These are phyloP conservation scores for Agrotis clavis DNA, from an alignment of 2,888 invertebrate species.

Conservation along the genomic window DNA sequence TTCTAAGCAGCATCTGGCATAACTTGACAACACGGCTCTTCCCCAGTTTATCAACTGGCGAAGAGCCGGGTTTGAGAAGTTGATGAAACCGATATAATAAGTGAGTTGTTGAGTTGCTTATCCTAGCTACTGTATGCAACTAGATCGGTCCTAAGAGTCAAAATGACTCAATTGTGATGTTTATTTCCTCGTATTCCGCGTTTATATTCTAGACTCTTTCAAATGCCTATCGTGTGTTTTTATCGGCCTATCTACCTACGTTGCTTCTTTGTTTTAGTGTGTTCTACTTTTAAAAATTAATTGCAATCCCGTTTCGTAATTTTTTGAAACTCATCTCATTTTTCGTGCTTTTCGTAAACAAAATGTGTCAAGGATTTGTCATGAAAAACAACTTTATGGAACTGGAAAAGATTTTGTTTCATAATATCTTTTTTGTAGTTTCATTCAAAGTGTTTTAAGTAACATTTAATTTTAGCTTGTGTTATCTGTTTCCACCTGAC, in stretches of 20 bases:
- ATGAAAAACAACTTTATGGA: constrained; percentile 62
- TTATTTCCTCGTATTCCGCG: constrained; percentile 13
- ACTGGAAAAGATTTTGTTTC: constrained; percentile 51
- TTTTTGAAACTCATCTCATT: constrained; percentile 57
- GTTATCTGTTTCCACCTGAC: constrained; percentile 81
- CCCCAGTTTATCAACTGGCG: neutral
- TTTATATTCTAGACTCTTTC: constrained; percentile 16
- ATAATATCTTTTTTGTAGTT: constrained; percentile 38
- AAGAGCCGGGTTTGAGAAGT: neutral
- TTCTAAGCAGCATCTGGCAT: constrained; percentile 15
- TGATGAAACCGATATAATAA: too few relatives aligned
- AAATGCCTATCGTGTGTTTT: constrained; percentile 43
- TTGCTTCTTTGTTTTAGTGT: constrained; percentile 51
- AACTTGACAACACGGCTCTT: too few relatives aligned
- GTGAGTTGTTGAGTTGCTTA: neutral
- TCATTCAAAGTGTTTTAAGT: constrained; percentile 44
- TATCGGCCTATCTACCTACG: constrained; percentile 44
- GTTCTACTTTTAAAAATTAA: constrained; percentile 66
- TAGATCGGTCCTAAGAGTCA: constrained; percentile 9
- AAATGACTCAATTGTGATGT: constrained; percentile 5
- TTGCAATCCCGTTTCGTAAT: constrained; percentile 59
- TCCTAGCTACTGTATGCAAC: constrained; percentile 6
- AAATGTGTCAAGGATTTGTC: constrained; percentile 69
- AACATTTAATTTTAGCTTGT: constrained; percentile 48
- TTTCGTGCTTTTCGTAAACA: constrained; percentile 64